These are phyloP conservation scores for Odocoileus virginianus DNA, from an alignment of 2,113 vertebrate species.

Conservation along the genomic window DNA sequence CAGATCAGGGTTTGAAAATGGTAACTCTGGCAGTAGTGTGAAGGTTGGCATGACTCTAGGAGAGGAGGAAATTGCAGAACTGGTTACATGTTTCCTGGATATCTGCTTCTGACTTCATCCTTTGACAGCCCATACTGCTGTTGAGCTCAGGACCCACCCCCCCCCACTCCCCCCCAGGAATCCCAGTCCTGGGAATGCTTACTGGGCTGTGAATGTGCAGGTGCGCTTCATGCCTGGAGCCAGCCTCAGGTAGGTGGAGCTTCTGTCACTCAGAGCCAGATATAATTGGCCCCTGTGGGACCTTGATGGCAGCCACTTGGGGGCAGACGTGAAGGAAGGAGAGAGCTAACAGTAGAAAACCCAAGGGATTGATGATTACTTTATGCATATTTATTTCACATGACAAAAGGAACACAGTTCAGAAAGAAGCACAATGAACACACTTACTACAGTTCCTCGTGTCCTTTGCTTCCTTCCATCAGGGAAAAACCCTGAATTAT, in stretches of 20 bases:
- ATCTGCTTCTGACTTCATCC: neutral
- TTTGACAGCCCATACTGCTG: neutral
- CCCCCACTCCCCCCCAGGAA: neutral
- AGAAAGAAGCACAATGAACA: neutral
- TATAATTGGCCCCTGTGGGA: constrained; percentile 50
- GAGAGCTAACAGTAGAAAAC: neutral
- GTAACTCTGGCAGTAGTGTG: neutral
- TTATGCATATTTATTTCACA: constrained; percentile 47
- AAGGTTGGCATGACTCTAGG: neutral
- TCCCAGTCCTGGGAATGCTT: neutral
- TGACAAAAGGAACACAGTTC: constrained; percentile 16
- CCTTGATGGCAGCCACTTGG: neutral
- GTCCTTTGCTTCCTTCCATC: neutral
- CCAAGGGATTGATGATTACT: neutral
- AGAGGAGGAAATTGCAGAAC: neutral
- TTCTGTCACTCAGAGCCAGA: neutral
- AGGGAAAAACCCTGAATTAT: neutral
- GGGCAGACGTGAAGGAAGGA: neutral
- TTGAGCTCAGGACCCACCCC: neutral
- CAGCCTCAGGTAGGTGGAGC: constrained; percentile 34
- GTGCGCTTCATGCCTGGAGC: constrained; percentile 1
- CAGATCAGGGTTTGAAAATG: neutral
- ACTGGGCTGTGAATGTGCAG: neutral
- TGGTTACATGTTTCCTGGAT: neutral
- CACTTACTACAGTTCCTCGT: neutral